Percentiles rank a stretch among this genome's conserved stretches.
Evolutionary conservation across 1,140 invertebrate species (phyloP).

Genomic region (Formica selysi): DNA sequence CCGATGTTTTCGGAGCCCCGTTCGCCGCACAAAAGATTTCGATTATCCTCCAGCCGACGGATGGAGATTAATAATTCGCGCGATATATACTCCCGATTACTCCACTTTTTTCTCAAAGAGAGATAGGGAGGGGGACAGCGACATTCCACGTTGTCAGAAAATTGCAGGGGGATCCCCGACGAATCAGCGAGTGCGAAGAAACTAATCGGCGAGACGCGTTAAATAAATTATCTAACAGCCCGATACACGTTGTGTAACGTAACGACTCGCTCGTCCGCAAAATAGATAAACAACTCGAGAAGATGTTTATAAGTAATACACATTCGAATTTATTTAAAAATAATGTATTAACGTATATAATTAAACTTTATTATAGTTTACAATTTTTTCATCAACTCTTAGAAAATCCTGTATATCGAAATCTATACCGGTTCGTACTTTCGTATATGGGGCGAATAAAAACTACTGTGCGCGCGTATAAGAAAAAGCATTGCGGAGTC

Average conservation of each 20-base stretch:
- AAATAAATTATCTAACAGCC: slow-evolving; percentile 67
- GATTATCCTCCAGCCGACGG: background rate
- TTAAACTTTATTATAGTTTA: background rate
- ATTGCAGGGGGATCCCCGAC: background rate
- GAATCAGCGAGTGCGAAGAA: slow-evolving; percentile 34
- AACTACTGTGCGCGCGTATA: no score
- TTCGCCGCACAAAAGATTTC: background rate
- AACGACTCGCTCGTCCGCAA: slow-evolving; percentile 53
- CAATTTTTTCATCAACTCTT: background rate
- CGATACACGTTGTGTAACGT: slow-evolving; percentile 61
- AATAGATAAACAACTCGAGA: slow-evolving; percentile 23
- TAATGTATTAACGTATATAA: background rate
- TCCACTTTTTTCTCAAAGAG: background rate
- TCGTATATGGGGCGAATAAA: no score
- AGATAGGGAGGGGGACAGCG: no score
- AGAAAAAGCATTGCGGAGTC: no score
- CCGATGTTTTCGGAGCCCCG: slow-evolving; percentile 1
- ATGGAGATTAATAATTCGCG: background rate
- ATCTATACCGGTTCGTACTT: no score
- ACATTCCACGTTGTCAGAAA: background rate
- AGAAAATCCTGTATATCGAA: no score
- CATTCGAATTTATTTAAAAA: background rate
- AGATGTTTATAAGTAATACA: background rate
- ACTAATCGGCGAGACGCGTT: slow-evolving; percentile 28
- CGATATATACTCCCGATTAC: background rate